Evolutionary conservation across 1,140 invertebrate genomes (phyloP), one percentile per base, ranked within the genome.

Genomic region (Drosophila pallidifrons): DNA sequence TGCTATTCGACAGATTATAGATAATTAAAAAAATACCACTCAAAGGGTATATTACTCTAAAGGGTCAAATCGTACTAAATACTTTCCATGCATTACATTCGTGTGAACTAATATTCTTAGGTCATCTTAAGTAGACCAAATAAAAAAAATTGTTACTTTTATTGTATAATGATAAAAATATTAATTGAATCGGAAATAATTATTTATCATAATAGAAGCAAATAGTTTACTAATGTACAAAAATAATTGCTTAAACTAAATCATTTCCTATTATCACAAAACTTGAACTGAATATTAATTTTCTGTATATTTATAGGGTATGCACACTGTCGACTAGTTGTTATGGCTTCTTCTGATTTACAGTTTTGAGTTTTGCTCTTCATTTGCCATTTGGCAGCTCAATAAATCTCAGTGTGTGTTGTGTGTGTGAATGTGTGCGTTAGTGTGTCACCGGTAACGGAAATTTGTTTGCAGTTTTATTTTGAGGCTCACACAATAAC

Each of bases 401-500:
- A 28, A 57, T 58, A 71, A 75, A 64, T 75, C 49, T 57, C 7
- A 15, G 8, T 28, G 20, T 30, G 16, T 25, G 7, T 20, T 54
- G 35, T 41, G 32, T 28, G 61, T 0, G 8, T 16, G 35, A 45
- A 51, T 41, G 15, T 63, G 30, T 63, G 46, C 3, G 30, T 16
- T n/a, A 68, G 69, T 67, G 45, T 66, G 66, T 78, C 60, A 59
- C 68, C 68, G 72, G 77, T 65, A 87, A 64, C 80, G 67, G 80
- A 72, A 82, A 83, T 87, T 75, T 75, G 82, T 83, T 83, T 75
- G 76, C 70, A 58, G 58, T 81, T 72, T 80, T 87, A 82, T 83
- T 83, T 72, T 47, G 45, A 49, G 41, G 67, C 69, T 73, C 54
- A n/a, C 47, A 58, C 51, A 80, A 45, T 54, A 43, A n/a, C 46